Base-by-base conservation (phyloP, 2,888 invertebrate species). In the Ptychoptera contaminata region DNA sequence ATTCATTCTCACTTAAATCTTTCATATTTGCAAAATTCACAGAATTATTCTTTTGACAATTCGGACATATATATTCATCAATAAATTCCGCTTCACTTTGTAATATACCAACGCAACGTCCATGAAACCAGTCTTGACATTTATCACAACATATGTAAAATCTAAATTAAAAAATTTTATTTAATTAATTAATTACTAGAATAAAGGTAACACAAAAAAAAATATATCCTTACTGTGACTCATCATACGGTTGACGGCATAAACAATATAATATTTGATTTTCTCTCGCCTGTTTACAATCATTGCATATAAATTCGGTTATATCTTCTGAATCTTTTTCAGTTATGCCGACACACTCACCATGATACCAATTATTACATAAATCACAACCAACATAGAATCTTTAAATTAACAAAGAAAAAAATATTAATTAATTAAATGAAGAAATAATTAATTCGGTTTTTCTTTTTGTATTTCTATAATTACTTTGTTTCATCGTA, bases 121-220 rank as follows among this genome's bases (percentile, higher is more conserved):
- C 96, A 65, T 97, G 97, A 70, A 94, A 97, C 98, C 98, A 98
- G 67, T 93, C 96, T 65, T 96, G 92, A 66, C 98, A 98, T 50
- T 85, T 81, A 69, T 98, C 98, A 65, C 98, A 98, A 61, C 94
- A 96, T 58, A 98, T 94, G 67, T 97, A 98, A 73, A 97, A 97
- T 66, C 91, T 91, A 61, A 36, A 71, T 67, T 45, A 45, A 51
- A 47, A 50, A 44, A 49, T 8, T 34, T 23, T 38, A 47, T 46
- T 30, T 23, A 47, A 48, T 42, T 34, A 43, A 36, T 16, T 10
- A 23, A 39, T 8, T 9, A 23, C 10, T 12, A 44, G 46, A 29
- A 23, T 23, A 5, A 7, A 7, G 3, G 23, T 5, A 23, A 23
- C 3, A 5, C 3, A 23, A 23, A 7, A 23, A 23, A 7, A 23